Conservation (phyloP, 2,888 invertebrate genomes). For the Macropis europaea region DNA sequence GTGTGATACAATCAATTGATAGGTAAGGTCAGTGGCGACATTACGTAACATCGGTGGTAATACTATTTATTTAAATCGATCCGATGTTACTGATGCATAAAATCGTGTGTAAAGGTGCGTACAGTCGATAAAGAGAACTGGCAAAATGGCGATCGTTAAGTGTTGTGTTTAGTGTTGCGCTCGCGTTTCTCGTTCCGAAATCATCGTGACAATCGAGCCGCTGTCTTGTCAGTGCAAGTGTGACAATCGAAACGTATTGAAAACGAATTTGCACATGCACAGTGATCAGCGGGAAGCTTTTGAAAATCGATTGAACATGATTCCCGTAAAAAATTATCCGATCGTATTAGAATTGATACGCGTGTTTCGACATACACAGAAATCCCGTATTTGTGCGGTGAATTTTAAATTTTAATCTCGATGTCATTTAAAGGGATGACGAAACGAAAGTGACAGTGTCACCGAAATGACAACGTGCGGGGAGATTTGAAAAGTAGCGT, state of each 20-base stretch:
- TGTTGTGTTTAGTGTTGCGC: conserved; percentile 34
- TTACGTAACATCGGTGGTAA: conserved; percentile 33
- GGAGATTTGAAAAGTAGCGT: background rate
- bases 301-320: conserved; percentile 16
- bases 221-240: background rate
- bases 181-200: conserved; percentile 4
- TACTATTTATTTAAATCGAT: conserved; percentile 46
- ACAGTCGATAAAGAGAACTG: conserved; percentile 53
- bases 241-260: background rate
- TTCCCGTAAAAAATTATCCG: background rate
- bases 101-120: conserved; percentile 40
- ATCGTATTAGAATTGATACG: background rate
- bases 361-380: conserved; percentile 1
- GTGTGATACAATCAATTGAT: background rate
- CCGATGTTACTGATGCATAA: conserved; percentile 25
- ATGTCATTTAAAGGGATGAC: background rate
- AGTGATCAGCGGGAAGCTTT: conserved; percentile 14
- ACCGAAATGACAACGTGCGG: background rate
- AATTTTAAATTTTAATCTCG: conserved; percentile 13
- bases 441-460: background rate
- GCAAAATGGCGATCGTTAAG: conserved; percentile 53
- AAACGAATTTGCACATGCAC: background rate
- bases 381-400: conserved; percentile 1
- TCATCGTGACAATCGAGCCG: conserved; percentile 3
- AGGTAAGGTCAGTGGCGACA: conserved; percentile 4